Base-by-base conservation (phyloP, 1,140 invertebrate genomes). In the Drosophila kanapiae region DNA sequence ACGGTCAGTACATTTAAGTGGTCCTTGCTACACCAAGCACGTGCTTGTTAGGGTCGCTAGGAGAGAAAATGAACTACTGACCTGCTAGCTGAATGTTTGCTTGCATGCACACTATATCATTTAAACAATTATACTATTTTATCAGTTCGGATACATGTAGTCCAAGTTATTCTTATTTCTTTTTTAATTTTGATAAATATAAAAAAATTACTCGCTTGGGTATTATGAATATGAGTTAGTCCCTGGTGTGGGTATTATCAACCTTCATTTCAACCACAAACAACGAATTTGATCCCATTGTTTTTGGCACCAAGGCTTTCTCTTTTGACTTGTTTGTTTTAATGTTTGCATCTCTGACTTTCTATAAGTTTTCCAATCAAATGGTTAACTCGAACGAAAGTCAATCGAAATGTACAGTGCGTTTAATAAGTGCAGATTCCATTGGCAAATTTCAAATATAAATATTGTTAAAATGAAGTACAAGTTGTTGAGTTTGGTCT, bases 371-470 rank as follows among this genome's bases (percentile, higher is more conserved):
- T 60, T 51, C 43, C 42, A 16, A 56, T 48, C 38, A 60, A 75
- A 76, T 78, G 67, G 42, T 54, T 54, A 81, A 81, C 48, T 38
- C 49, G 53, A 75, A 79, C n/a, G 75, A 83, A 83, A 83, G 80
- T 78, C 37, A 59, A 33, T 11, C 13, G 13, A 33, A 64, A 43
- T 4, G 18, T 27, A 61, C 10, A 43, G 54, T 64, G 13, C 0
- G 29, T 33, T 13, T 33, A 9, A 43, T 59, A 60, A 27, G 8
- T 27, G 3, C 1, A 33, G 5, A 31, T 6, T 0, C 0, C 4
- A 23, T 23, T 23, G 23, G 8, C 6, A 10, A 33, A 1, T 23
- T 23, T 5, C 6, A 45, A 29, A 29, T 31, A 11, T 16, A 4
- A 51, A 29, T n/a, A 29, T 4, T 27, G 9, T 10, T 9, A 47